Conservation (phyloP, 2,888 invertebrate species). For the Tetheella fluctuosa region DNA sequence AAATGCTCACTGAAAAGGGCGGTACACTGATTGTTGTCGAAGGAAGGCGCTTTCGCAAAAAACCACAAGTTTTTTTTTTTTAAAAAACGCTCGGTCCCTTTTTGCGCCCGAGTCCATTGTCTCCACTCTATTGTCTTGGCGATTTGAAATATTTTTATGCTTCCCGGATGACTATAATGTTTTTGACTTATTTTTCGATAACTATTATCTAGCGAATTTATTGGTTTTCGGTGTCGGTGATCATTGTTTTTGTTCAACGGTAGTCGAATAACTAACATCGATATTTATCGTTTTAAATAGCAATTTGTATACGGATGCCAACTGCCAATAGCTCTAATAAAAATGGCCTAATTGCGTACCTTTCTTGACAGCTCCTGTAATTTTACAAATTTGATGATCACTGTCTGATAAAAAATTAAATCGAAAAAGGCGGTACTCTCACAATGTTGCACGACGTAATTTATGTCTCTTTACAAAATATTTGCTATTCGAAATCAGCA, state of each 20-base stretch:
- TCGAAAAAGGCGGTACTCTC: neutral
- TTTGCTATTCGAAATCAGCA: constrained; percentile 25
- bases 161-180: constrained; percentile 80
- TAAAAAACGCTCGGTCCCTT: constrained; percentile 69
- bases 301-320: constrained; percentile 70
- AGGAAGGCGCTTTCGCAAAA: constrained; percentile 69
- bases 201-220: constrained; percentile 83
- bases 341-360: constrained; percentile 51
- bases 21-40: constrained; percentile 76
- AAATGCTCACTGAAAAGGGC: constrained; percentile 55
- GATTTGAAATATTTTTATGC: constrained; percentile 82
- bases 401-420: neutral
- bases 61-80: constrained; percentile 58
- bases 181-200: constrained; percentile 79
- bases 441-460: neutral
- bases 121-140: constrained; percentile 78
- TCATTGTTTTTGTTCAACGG: constrained; percentile 51
- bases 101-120: constrained; percentile 78
- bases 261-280: constrained; percentile 34
- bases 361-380: constrained; percentile 50
- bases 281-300: constrained; percentile 56
- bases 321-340: constrained; percentile 39
- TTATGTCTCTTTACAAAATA: neutral
- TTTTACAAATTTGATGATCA: constrained; percentile 40
- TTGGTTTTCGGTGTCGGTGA: constrained; percentile 47